Conservation (phyloP, 1,140 invertebrate genomes). For the Tyrophagus putrescentiae region DNA sequence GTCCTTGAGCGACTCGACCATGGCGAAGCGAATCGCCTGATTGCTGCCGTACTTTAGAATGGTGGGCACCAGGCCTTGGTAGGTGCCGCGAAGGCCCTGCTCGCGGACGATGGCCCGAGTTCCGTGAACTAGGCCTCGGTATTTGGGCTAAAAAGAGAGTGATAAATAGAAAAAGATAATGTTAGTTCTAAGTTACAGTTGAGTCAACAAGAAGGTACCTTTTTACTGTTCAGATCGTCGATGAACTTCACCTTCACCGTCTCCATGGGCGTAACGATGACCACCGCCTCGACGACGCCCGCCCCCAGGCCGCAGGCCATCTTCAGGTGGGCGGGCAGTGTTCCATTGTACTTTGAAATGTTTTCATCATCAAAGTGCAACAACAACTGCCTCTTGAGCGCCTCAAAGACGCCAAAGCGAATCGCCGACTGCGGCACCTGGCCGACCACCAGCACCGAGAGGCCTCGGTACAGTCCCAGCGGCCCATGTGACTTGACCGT, state of each 20-base stretch:
- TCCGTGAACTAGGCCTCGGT: conserved; percentile 83
- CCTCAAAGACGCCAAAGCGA: conserved; percentile 78
- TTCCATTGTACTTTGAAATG: conserved; percentile 59
- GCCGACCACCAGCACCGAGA: conserved; percentile 89
- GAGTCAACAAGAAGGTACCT: too few relatives aligned
- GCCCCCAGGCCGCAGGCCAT: conserved; percentile 84
- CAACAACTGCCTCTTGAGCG: conserved; percentile 52
- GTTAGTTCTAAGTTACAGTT: too few relatives aligned
- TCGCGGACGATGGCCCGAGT: conserved; percentile 67
- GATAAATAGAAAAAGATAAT: too few relatives aligned
- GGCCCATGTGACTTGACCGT: conserved; percentile 75
- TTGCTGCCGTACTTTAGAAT: conserved; percentile 96
- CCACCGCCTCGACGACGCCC: conserved; percentile 79
- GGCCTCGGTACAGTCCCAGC: conserved; percentile 83
- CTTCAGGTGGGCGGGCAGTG: conserved; percentile 54
- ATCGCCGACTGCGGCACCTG: conserved; percentile 94
- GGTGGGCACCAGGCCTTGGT: conserved; percentile 68
- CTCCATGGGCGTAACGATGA: conserved; percentile 97
- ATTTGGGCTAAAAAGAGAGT: conserved; percentile 60
- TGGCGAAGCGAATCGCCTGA: conserved; percentile 93
- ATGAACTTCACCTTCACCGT: conserved; percentile 99
- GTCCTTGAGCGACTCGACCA: conserved; percentile 88
- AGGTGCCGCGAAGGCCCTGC: conserved; percentile 47
- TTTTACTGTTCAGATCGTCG: conserved; percentile 79
- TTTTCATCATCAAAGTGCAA: too few relatives aligned